phyloP scores from a whole-genome alignment of 2,797 vertebrate species.

The Molossus alvarezi region DNA sequence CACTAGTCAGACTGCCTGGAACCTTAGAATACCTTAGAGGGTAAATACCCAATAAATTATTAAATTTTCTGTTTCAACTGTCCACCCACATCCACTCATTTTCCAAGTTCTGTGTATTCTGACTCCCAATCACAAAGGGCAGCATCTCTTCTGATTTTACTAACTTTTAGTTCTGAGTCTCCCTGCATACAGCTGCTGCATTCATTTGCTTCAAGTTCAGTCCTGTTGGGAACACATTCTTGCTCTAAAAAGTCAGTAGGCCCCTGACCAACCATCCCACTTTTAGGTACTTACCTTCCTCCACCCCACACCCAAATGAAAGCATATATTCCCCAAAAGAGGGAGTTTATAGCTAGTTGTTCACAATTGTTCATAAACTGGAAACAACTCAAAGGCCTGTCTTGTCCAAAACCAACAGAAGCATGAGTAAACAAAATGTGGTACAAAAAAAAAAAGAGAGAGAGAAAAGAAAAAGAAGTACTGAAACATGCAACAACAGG shows the following conservation, averaged over 20 bases:
- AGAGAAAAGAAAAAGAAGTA: neutral
- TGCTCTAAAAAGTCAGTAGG: neutral
- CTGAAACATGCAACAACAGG: neutral
- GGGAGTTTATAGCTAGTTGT: constrained; percentile 32
- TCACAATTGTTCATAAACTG: neutral
- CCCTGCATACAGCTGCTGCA: neutral
- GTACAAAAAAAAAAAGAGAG: neutral
- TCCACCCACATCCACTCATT: neutral
- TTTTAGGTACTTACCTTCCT: neutral
- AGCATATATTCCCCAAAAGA: neutral
- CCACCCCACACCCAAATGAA: neutral
- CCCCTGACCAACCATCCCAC: neutral
- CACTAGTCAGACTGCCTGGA: neutral
- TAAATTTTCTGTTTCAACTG: neutral
- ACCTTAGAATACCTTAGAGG: neutral
- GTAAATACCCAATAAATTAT: neutral
- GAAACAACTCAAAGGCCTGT: neutral
- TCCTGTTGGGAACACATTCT: neutral
- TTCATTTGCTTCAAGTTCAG: neutral
- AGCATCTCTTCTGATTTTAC: neutral
- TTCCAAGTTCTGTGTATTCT: neutral
- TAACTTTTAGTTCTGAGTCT: constrained; percentile 7
- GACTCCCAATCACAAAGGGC: neutral
- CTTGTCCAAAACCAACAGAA: neutral
- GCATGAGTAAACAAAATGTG: neutral